Evolutionary conservation across 2,888 invertebrate species (phyloP).

Genomic region (Drosophila meridionalis): DNA sequence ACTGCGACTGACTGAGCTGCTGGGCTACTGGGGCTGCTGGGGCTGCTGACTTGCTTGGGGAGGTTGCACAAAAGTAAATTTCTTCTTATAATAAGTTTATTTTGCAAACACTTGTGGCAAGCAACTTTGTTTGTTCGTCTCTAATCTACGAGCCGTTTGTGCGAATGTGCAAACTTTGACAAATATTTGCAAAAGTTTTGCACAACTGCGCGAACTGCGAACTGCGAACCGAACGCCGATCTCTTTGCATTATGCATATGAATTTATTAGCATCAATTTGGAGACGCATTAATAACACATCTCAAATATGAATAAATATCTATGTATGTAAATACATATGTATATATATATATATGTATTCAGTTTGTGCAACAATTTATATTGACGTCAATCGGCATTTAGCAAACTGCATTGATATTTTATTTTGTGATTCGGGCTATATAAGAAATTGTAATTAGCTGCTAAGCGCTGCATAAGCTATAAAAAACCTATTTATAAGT

Average conservation of each 20-base stretch:
- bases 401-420: constrained; percentile 5
- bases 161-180: constrained; percentile 82
- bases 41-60: not conserved
- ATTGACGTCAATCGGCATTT: constrained; percentile 22
- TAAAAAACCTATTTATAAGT: not conserved
- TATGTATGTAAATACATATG: not conserved
- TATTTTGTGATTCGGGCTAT: constrained; percentile 5
- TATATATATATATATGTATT: too few species aligned
- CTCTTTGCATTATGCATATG: constrained; percentile 78
- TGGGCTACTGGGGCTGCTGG: not conserved
- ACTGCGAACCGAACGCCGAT: constrained; percentile 43
- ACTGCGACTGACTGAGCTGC: not conserved
- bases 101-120: constrained; percentile 83
- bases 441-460: constrained; percentile 1
- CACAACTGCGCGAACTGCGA: constrained; percentile 15
- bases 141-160: constrained; percentile 81
- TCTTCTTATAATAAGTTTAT: constrained; percentile 81
- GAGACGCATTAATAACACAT: constrained; percentile 57
- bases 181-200: constrained; percentile 79
- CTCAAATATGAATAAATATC: constrained; percentile 21
- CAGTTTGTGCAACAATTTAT: not conserved
- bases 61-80: constrained; percentile 69
- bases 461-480: constrained; percentile 1
- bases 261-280: constrained; percentile 75
- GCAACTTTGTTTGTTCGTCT: constrained; percentile 76